phyloP scores from a whole-genome alignment of 1,140 invertebrate species.

The roundworm (Caenorhabditis elegans) region DNA sequence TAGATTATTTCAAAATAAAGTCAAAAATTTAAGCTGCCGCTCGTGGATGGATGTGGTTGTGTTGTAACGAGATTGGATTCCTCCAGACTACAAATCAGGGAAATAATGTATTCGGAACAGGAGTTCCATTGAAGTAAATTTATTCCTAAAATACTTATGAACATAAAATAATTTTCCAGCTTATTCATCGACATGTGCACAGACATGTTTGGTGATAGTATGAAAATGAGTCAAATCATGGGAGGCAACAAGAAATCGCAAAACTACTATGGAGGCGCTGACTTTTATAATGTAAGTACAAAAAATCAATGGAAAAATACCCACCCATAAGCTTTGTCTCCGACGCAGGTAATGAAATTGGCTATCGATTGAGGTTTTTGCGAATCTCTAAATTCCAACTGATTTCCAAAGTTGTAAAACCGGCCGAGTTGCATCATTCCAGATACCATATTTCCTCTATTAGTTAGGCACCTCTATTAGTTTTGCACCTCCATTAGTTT shows the following conservation, averaged over 20 bases:
- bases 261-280: constrained; percentile 45
- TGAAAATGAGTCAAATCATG: constrained; percentile 38
- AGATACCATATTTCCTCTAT: no score
- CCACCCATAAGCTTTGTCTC: no score
- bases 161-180: not conserved
- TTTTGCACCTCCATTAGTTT: no score
- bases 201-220: constrained; percentile 43
- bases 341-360: no score
- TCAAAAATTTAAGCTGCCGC: not conserved
- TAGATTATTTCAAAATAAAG: no score
- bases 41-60: constrained; percentile 53
- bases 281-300: constrained; percentile 9
- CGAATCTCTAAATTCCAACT: no score
- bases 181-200: constrained; percentile 50
- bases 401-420: no score
- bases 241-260: constrained; percentile 34
- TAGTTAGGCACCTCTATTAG: no score
- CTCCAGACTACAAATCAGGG: constrained; percentile 49
- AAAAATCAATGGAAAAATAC: no score
- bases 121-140: constrained; percentile 43
- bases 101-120: constrained; percentile 44
- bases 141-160: not conserved
- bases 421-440: no score
- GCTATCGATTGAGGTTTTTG: no score
- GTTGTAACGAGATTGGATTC: constrained; percentile 49